phyloP scores from a whole-genome alignment of 1,140 invertebrate genomes.

The Drosophila ercepeae region DNA sequence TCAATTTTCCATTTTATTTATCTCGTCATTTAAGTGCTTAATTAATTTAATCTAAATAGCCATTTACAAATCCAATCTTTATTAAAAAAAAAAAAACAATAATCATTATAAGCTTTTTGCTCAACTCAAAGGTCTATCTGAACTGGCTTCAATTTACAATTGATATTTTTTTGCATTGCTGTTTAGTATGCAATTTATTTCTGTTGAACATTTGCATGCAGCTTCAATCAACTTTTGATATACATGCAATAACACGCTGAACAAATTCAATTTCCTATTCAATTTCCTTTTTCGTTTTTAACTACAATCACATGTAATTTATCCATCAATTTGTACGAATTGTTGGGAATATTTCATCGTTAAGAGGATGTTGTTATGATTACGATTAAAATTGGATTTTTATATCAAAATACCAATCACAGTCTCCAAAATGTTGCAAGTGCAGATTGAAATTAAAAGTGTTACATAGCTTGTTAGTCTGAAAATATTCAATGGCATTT shows the following conservation, averaged over 20 bases:
- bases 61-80: not conserved
- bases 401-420: no score
- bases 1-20: not conserved
- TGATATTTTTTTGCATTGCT: not conserved
- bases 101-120: not conserved
- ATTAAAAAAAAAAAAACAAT: not conserved
- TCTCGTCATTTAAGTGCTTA: not conserved
- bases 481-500: no score
- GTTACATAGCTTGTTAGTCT: no score
- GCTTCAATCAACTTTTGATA: constrained; percentile 18
- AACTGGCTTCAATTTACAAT: not conserved
- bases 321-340: constrained; percentile 6
- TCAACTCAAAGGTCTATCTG: not conserved
- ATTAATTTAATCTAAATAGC: not conserved
- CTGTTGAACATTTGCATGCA: not conserved
- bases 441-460: not conserved
- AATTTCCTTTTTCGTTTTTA: constrained; percentile 26
- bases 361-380: not conserved
- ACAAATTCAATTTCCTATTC: constrained; percentile 41
- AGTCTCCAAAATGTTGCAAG: no score
- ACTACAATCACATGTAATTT: constrained; percentile 23
- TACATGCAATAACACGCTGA: constrained; percentile 32
- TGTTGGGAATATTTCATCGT: not conserved
- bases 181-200: not conserved
- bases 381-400: not conserved